Evolutionary conservation across 2,888 invertebrate genomes (phyloP).

Genomic region (Drosophila austrosaltans): DNA sequence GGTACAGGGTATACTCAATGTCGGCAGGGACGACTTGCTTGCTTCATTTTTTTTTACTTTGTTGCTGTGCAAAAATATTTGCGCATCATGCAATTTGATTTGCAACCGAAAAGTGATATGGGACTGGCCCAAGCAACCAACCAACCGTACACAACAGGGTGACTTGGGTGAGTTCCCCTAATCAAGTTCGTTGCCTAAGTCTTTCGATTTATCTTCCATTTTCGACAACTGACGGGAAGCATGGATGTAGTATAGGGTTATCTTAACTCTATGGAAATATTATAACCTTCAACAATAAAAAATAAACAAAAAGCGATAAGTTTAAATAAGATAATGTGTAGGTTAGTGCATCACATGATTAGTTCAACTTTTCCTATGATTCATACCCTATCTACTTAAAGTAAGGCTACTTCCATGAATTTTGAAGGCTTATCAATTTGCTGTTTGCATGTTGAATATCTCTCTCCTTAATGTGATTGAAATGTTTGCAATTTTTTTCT

Average conservation of each 20-base stretch:
- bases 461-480: conserved; percentile 35
- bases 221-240: background rate
- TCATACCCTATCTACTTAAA: conserved; percentile 42
- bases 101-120: conserved; percentile 50
- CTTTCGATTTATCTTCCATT: conserved; percentile 44
- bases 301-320: no score
- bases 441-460: conserved; percentile 44
- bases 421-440: conserved; percentile 39
- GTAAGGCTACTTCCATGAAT: conserved; percentile 25
- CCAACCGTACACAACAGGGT: conserved; percentile 6
- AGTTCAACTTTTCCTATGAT: background rate
- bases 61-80: conserved; percentile 50
- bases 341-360: no score
- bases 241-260: background rate
- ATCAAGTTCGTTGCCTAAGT: conserved; percentile 69
- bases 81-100: conserved; percentile 77
- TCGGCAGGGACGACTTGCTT: no score
- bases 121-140: conserved; percentile 27
- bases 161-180: conserved; percentile 51
- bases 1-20: no score
- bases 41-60: conserved; percentile 66
- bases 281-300: no score
- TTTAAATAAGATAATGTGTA: no score
- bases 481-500: conserved; percentile 45
- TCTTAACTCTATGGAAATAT: background rate